A percentile compares a stretch with the other conserved stretches of the same genome.
Evolutionary conservation across 2,113 vertebrate genomes (phyloP).

Genomic region (Rhea pennata): DNA sequence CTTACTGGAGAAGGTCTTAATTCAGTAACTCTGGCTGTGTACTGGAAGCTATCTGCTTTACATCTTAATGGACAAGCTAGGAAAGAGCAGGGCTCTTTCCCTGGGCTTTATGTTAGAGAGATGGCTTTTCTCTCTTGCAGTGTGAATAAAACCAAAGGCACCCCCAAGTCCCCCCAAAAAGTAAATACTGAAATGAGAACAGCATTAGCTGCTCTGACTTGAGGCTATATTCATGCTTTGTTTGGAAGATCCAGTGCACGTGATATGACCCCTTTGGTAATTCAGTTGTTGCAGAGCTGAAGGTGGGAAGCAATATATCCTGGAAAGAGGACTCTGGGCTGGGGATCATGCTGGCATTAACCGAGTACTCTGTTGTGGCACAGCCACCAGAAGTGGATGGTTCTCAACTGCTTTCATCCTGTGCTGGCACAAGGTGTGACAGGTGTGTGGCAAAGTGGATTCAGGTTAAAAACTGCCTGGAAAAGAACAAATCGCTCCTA

Average conservation of each 20-base stretch:
- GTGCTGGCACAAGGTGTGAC: accelerated
- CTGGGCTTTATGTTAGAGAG: not conserved
- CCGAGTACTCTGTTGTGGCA: not conserved
- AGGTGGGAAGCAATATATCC: not conserved
- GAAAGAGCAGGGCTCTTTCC: not conserved
- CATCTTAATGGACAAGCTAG: not conserved
- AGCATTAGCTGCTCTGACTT: not conserved
- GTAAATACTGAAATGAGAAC: not conserved
- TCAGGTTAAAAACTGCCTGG: not conserved
- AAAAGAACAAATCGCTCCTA: not conserved
- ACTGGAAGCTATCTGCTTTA: too few species aligned
- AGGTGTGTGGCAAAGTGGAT: accelerated
- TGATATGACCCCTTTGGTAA: not conserved
- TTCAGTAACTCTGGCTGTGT: too few species aligned
- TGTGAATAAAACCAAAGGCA: not conserved
- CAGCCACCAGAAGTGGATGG: not conserved
- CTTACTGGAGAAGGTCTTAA: not conserved
- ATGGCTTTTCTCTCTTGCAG: not conserved
- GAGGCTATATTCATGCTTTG: slow-evolving; percentile 1
- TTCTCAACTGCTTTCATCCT: not conserved
- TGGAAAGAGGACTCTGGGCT: not conserved
- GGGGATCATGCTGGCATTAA: not conserved
- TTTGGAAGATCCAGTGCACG: slow-evolving; percentile 15
- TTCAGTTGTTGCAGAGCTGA: not conserved
- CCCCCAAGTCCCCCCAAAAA: not conserved